Evolutionary conservation across 1,140 invertebrate genomes (phyloP).

Genomic region (Papilio aristodemus): DNA sequence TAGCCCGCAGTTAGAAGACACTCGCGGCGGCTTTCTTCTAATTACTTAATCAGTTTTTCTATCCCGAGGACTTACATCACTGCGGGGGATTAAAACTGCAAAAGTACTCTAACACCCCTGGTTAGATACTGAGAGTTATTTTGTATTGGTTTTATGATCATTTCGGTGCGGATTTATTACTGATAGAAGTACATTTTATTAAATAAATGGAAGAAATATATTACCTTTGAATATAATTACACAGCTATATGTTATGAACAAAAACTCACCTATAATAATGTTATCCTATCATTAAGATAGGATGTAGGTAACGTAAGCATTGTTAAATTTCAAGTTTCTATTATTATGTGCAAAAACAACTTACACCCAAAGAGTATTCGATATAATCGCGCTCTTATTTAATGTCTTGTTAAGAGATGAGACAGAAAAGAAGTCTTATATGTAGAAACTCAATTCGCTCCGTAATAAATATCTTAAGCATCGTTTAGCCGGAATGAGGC

Average conservation of each 20-base stretch:
- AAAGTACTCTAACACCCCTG: slow-evolving; percentile 11
- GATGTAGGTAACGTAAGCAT: no score
- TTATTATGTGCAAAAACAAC: neutral
- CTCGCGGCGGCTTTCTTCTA: slow-evolving; percentile 65
- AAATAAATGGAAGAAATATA: neutral
- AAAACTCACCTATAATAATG: no score
- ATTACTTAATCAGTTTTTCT: slow-evolving; percentile 73
- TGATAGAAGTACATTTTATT: neutral
- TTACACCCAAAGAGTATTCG: neutral
- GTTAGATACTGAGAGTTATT: neutral
- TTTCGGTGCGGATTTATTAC: neutral
- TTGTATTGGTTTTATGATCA: neutral
- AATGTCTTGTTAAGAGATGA: slow-evolving; percentile 37
- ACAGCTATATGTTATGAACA: no score
- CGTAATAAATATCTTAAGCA: slow-evolving; percentile 78
- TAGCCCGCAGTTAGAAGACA: slow-evolving; percentile 70
- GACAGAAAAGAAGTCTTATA: slow-evolving; percentile 53
- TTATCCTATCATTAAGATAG: no score
- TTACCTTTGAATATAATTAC: no score
- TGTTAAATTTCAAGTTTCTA: neutral
- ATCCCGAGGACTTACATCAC: slow-evolving; percentile 27
- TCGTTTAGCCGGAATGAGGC: slow-evolving; percentile 74
- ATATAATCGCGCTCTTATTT: slow-evolving; percentile 26
- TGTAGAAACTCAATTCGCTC: slow-evolving; percentile 71
- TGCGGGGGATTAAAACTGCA: slow-evolving; percentile 48